phyloP scores from a whole-genome alignment of 2,797 vertebrate species.

The Xenopus petersii region DNA sequence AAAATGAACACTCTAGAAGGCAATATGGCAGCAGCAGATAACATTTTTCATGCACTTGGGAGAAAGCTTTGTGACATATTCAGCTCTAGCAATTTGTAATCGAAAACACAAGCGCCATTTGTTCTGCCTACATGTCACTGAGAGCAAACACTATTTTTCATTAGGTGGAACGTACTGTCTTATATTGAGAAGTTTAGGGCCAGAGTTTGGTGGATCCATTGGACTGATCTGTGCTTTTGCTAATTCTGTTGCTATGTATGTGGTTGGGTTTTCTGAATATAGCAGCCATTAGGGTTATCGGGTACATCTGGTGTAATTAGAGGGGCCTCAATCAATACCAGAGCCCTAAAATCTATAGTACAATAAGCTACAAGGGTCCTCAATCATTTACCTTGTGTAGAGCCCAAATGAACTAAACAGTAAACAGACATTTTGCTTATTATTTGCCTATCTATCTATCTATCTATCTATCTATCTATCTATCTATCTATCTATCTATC shows the following conservation, averaged over 20 bases:
- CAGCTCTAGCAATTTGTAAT: neutral
- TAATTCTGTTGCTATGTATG: conserved; percentile 96
- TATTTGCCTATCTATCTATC: no score
- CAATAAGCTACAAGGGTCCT: no score
- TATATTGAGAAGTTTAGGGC: conserved; percentile 93
- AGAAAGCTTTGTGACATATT: neutral
- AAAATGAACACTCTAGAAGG: neutral
- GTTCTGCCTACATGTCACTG: neutral
- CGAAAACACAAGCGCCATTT: neutral
- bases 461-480: no score
- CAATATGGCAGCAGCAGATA: neutral
- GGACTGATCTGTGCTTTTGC: conserved; percentile 96
- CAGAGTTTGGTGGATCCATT: conserved; percentile 95
- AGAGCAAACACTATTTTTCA: conserved; percentile 15
- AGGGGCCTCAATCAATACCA: no score
- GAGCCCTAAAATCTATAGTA: no score
- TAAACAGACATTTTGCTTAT: no score
- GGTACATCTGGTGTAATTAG: no score
- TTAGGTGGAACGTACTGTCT: conserved; percentile 95
- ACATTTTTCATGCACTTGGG: neutral
- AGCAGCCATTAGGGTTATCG: no score
- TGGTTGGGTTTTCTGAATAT: conserved; percentile 95
- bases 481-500: no score
- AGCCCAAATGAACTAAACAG: no score
- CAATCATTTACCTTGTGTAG: no score